Conservation (phyloP, 2,888 invertebrate genomes). For the Lepetodrilus schrolli region DNA sequence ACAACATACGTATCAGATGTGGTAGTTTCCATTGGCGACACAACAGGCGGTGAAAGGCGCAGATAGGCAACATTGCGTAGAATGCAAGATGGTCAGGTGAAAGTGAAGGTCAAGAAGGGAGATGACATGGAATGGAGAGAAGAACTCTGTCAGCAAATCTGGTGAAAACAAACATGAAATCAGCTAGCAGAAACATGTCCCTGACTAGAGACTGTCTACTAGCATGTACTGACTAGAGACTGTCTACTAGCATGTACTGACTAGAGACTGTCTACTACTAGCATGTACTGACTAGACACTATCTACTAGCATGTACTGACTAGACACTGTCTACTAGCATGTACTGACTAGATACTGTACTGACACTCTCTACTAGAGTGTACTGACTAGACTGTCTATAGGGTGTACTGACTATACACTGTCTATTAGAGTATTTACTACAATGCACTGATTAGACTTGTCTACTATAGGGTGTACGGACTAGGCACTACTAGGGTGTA, state of each 20-base stretch:
- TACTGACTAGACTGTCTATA: too few relatives aligned
- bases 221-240: background rate
- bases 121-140: slow-evolving; percentile 47
- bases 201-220: background rate
- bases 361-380: background rate
- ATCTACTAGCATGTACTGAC: background rate
- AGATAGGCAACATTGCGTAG: slow-evolving; percentile 43
- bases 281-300: background rate
- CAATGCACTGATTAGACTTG: too few relatives aligned
- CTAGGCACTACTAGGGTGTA: too few relatives aligned
- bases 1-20: slow-evolving; percentile 3
- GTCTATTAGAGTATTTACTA: too few relatives aligned
- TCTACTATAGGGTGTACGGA: too few relatives aligned
- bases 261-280: too few relatives aligned
- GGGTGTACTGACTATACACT: too few relatives aligned
- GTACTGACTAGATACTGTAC: too few relatives aligned
- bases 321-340: too few relatives aligned
- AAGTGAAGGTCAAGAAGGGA: background rate
- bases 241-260: too few relatives aligned
- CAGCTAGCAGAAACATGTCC: background rate
- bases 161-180: slow-evolving; percentile 37
- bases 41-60: slow-evolving; percentile 50
- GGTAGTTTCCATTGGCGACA: slow-evolving; percentile 31
- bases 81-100: background rate
- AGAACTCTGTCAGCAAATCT: slow-evolving; percentile 53